A percentile compares a stretch with the other conserved stretches of the same genome.
These are phyloP conservation scores for Pipra filicauda DNA, from an alignment of 2,113 vertebrate genomes.

Conservation along the genomic window DNA sequence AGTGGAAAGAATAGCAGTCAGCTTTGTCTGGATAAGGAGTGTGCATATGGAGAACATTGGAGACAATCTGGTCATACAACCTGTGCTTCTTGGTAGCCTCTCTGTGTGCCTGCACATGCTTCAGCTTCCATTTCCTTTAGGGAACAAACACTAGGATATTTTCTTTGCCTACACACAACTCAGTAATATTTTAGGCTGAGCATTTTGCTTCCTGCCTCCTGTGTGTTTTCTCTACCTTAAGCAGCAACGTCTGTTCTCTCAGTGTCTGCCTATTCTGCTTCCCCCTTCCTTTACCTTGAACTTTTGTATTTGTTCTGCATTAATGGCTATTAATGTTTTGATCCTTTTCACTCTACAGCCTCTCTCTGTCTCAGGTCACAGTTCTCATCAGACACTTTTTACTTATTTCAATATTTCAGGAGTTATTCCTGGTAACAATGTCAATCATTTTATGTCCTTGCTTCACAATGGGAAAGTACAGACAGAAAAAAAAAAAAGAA, in stretches of 20 bases:
- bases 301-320: not conserved
- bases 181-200: not conserved
- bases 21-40: not conserved
- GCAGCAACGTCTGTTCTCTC: not conserved
- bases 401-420: not conserved
- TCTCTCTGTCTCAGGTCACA: not conserved
- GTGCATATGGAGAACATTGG: not conserved
- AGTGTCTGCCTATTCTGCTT: not conserved
- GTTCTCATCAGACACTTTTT: not conserved
- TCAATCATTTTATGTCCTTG: not conserved
- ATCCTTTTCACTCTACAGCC: not conserved
- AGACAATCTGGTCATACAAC: not conserved
- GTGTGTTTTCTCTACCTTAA: not conserved
- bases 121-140: not conserved
- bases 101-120: accelerated
- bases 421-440: not conserved
- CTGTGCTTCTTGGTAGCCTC: not conserved
- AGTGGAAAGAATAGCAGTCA: not conserved
- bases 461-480: not conserved
- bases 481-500: not conserved
- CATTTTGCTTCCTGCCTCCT: not conserved
- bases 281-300: not conserved
- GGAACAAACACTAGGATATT: not conserved
- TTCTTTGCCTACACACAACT: not conserved
- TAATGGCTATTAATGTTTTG: not conserved